phyloP scores from a whole-genome alignment of 2,113 vertebrate species.

The Halichoeres trimaculatus region DNA sequence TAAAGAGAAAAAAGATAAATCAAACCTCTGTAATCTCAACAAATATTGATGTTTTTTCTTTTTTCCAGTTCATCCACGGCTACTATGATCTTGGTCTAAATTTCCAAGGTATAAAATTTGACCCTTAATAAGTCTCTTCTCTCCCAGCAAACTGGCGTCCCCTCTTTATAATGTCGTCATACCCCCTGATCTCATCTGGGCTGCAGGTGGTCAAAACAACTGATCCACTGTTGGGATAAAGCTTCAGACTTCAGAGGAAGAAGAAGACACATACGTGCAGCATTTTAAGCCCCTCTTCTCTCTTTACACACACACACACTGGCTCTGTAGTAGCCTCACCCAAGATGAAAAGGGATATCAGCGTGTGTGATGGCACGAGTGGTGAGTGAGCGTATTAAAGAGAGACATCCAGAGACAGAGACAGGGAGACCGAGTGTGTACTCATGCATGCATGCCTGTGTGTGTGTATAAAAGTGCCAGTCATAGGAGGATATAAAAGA shows the following conservation, averaged over 20 bases:
- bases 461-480: constrained; percentile 65
- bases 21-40: neutral
- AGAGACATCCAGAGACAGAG: constrained; percentile 37
- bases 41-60: too few relatives aligned
- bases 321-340: constrained; percentile 30
- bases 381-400: constrained; percentile 50
- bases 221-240: constrained; percentile 11
- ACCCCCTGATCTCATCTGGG: neutral
- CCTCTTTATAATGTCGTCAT: neutral
- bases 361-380: constrained; percentile 40
- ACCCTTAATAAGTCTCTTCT: neutral
- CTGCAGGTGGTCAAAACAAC: constrained; percentile 37
- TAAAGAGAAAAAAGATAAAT: too few relatives aligned
- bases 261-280: constrained; percentile 15
- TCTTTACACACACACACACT: constrained; percentile 11
- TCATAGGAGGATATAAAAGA: constrained; percentile 64
- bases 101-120: neutral
- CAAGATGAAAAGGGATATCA: constrained; percentile 51
- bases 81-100: neutral
- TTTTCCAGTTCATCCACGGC: too few relatives aligned
- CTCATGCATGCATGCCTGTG: constrained; percentile 48
- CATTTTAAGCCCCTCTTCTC: neutral
- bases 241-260: neutral
- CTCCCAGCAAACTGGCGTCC: too few relatives aligned
- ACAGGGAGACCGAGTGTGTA: constrained; percentile 29